Base-by-base conservation (phyloP, 2,888 invertebrate genomes). In the Orthosia cruda region DNA sequence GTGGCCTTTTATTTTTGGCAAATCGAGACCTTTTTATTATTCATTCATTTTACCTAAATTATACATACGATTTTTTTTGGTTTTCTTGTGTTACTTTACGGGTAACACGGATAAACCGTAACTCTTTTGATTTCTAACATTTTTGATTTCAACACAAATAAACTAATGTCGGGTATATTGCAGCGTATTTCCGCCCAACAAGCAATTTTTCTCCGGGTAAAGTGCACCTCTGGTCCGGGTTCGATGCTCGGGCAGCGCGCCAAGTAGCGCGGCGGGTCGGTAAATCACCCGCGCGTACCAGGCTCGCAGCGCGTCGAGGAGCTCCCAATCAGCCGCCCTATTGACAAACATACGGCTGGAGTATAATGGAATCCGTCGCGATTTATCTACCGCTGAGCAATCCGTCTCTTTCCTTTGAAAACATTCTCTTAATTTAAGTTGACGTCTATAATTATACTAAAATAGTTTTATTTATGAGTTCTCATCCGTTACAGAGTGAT, bases 281-380 rank as follows among this genome's bases (percentile, higher is more conserved):
- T 94, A 94, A 94, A 94, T 93, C 93, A 92, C 83, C 80, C 89
- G 88, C 74, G 74, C 67, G 83, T 92, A 94, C 94, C 92, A 93
- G 92, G 93, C 91, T 91, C 89, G 89, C 92, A 95, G 93, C 90
- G 92, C 91, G 87, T 87, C 90, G 92, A 93, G 91, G 92, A 94
- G 94, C 90, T 92, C 87, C 93, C 95, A 95, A 95, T 95, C 96
- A 95, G 92, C 91, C 93, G 92, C 92, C 90, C 94, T 95, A 96
- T 96, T 95, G 96, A 95, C 96, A 96, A 96, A 95, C 95, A 95
- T 95, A 95, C 94, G 93, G 93, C 92, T 91, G 88, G 89, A 87
- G 91, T 90, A 94, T 95, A 96, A 95, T 96, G 94, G 94, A 94
- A 92, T 93, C 92, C 88, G 89, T 91, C 87, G 91, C 90, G 89